A percentile compares a stretch with the other conserved stretches of the same genome.
Conservation (phyloP, 2,113 vertebrate species). For the Oncorhynchus kisutch region DNA sequence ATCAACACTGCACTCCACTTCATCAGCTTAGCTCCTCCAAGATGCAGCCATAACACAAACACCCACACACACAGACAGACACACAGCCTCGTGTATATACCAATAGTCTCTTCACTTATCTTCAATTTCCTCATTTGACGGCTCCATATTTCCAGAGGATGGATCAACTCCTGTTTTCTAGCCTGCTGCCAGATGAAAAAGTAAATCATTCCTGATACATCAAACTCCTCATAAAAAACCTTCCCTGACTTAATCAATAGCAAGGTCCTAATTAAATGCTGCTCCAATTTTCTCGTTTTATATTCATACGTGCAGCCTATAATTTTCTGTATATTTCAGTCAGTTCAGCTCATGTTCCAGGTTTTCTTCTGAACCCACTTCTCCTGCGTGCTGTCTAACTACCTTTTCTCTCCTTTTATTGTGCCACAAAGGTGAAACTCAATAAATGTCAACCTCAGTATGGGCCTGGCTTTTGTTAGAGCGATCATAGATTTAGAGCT, state of each 20-base stretch:
- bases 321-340: slow-evolving; percentile 27
- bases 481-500: slow-evolving; percentile 78
- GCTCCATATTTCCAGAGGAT: slow-evolving; percentile 27
- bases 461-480: slow-evolving; percentile 62
- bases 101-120: slow-evolving; percentile 20
- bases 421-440: slow-evolving; percentile 59
- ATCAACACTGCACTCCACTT: not conserved
- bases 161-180: slow-evolving; percentile 36
- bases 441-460: slow-evolving; percentile 70
- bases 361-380: not conserved
- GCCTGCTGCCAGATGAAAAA: slow-evolving; percentile 42
- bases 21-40: not conserved
- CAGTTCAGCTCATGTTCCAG: not conserved
- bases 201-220: slow-evolving; percentile 48
- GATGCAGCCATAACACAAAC: not conserved
- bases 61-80: not conserved
- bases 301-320: slow-evolving; percentile 39
- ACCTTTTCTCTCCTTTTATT: slow-evolving; percentile 39
- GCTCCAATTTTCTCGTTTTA: slow-evolving; percentile 47
- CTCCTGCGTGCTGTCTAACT: slow-evolving; percentile 12
- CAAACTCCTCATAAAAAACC: slow-evolving; percentile 53
- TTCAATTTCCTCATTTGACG: slow-evolving; percentile 44
- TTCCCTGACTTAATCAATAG: slow-evolving; percentile 58
- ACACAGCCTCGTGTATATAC: not conserved
- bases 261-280: slow-evolving; percentile 61